Base-by-base conservation (phyloP, 2,113 vertebrate species). In the Balaeniceps rex region DNA sequence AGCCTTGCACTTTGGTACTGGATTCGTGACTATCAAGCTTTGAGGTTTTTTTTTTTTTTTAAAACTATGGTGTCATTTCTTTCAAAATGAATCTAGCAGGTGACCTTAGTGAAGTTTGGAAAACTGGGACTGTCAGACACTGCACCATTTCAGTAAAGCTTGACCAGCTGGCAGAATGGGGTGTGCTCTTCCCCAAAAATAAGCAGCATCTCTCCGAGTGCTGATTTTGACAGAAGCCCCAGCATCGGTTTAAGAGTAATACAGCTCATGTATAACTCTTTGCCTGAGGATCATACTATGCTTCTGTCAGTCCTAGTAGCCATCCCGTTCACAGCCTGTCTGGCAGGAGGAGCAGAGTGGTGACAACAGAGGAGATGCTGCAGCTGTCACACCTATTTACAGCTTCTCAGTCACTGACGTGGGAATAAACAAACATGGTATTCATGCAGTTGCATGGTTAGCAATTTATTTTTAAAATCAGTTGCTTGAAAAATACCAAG, bases 311-410 rank as follows among this genome's bases (percentile, higher is more conserved):
- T 86, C 83, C 76, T 68, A 42, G 72, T 71, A 82, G 80, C 52
- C 86, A 75, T 93, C 47, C 66, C 11, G 0, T 71, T 88, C 68
- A 15, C 65, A 8, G 54, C 51, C n/a, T 93, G 69, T 91, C 91
- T 94, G 57, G 10, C 64, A 92, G 81, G 84, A 93, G 60, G 58
- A 91, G 87, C 36, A 31, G 91, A 88, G 70, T 28, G 7, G 54
- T 93, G 88, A 89, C 95, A 89, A 72, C 40, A 61, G 83, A 91
- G 74, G 82, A 78, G 88, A 71, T 72, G 61, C 92, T 94, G 88
- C 92, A 94, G 68, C 92, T 94, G 92, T 91, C 92, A 69, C 88
- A 81, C 86, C 70, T 91, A 42, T 96, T 95, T 95, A 94, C 91
- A 82, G 77, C 78, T 92, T 68, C 61, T 76, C 33, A 31, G 49